Percentiles rank a stretch among this genome's conserved stretches.
Conservation (phyloP, 2,113 vertebrate genomes). For the Progne subis region DNA sequence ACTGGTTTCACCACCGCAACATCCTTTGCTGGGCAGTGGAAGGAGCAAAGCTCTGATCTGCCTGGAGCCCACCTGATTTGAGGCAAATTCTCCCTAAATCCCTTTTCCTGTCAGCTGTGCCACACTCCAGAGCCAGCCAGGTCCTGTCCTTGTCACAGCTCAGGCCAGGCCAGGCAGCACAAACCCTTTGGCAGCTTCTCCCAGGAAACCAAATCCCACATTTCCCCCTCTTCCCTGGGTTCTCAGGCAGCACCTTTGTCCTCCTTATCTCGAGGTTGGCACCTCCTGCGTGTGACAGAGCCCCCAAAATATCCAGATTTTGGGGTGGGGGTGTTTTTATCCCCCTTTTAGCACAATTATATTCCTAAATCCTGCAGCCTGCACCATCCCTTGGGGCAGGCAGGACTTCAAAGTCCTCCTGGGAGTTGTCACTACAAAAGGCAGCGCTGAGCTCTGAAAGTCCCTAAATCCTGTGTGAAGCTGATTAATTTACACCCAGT, state of each 20-base stretch:
- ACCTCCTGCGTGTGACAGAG: not conserved
- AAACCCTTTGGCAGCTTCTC: not conserved
- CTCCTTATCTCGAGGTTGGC: not conserved
- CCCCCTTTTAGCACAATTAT: not conserved
- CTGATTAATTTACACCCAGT: not conserved
- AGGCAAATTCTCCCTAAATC: not conserved
- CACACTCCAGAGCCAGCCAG: not conserved
- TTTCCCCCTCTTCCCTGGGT: not conserved
- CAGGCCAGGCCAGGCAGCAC: not conserved
- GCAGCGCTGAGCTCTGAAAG: not conserved
- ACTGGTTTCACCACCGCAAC: not conserved
- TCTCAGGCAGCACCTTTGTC: not conserved
- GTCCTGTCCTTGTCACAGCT: not conserved
- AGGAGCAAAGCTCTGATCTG: not conserved
- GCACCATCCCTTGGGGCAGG: not conserved
- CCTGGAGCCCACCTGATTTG: not conserved
- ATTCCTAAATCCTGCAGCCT: not conserved
- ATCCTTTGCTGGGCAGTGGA: not conserved
- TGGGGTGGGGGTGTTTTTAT: not conserved
- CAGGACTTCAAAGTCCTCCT: not conserved
- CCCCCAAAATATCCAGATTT: not conserved
- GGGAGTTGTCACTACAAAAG: not conserved
- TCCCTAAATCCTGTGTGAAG: not conserved
- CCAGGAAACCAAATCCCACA: not conserved
- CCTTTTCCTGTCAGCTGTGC: not conserved